Percentiles rank a stretch among this genome's conserved stretches.
Evolutionary conservation across 1,140 invertebrate genomes (phyloP).

Genomic region (Caenorhabditis brenneri): DNA sequence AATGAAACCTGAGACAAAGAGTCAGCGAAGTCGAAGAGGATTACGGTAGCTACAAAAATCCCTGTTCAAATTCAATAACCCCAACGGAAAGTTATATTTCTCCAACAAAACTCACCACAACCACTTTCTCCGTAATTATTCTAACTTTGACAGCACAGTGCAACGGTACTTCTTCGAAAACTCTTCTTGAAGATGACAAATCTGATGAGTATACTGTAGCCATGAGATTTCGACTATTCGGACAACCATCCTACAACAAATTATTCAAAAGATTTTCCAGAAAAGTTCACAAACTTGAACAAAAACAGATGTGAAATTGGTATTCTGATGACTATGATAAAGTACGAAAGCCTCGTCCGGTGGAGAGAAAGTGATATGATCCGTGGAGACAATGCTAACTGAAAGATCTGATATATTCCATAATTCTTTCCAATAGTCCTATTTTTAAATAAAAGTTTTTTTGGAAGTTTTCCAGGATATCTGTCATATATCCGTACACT

Average conservation of each 20-base stretch:
- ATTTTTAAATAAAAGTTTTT: no score
- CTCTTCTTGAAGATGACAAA: background rate
- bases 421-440: no score
- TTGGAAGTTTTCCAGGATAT: no score
- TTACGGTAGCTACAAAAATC: background rate
- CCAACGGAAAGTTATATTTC: no score
- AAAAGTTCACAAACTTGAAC: background rate
- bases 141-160: constrained; percentile 15
- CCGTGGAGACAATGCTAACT: background rate
- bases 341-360: constrained; percentile 10
- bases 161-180: constrained; percentile 30
- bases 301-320: constrained; percentile 25
- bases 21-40: no score
- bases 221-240: constrained; percentile 36
- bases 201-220: constrained; percentile 16
- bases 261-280: no score
- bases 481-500: no score
- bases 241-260: constrained; percentile 1
- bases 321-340: constrained; percentile 28
- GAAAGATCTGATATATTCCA: no score
- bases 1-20: no score
- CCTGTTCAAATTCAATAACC: background rate
- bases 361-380: constrained; percentile 29
- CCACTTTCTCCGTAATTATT: constrained; percentile 1
- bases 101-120: background rate